These are phyloP conservation scores for Verasper variegatus DNA, from an alignment of 2,113 vertebrate species.

Conservation along the genomic window DNA sequence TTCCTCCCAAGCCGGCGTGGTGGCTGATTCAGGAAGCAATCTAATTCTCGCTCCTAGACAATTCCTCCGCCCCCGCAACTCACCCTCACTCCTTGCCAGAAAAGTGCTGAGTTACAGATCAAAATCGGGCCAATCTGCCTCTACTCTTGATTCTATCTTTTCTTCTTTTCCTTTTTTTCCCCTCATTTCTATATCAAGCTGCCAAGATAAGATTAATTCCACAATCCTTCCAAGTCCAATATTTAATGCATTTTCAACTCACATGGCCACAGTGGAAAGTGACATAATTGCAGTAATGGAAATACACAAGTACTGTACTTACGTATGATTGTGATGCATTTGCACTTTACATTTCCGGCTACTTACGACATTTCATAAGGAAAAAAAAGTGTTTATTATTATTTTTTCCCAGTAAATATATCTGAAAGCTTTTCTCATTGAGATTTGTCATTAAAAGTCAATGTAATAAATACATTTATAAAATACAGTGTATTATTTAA, in stretches of 20 bases:
- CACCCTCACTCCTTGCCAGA: slow-evolving; percentile 37
- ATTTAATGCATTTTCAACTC: slow-evolving; percentile 40
- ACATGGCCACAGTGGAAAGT: background rate
- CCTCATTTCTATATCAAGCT: slow-evolving; percentile 33
- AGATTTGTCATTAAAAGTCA: background rate
- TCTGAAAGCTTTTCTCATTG: background rate
- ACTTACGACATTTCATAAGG: too few relatives aligned
- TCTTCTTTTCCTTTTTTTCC: background rate
- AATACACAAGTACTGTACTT: background rate
- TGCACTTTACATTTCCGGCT: background rate
- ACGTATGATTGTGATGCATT: background rate
- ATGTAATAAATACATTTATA: background rate
- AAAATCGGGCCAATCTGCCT: slow-evolving; percentile 69
- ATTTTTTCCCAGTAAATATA: background rate
- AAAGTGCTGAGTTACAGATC: slow-evolving; percentile 72
- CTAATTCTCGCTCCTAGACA: slow-evolving; percentile 47
- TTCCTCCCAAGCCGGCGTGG: slow-evolving; percentile 50
- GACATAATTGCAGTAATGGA: background rate
- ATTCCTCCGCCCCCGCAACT: slow-evolving; percentile 28
- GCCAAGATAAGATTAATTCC: slow-evolving; percentile 54
- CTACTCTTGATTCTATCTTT: slow-evolving; percentile 63
- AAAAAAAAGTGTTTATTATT: too few relatives aligned
- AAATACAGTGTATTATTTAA: too few relatives aligned
- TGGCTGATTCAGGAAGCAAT: slow-evolving; percentile 60
- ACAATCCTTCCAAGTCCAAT: slow-evolving; percentile 14